Base-by-base conservation (phyloP, 53 echinoderm and acorn worm genomes). In the Henricia sp. region DNA sequence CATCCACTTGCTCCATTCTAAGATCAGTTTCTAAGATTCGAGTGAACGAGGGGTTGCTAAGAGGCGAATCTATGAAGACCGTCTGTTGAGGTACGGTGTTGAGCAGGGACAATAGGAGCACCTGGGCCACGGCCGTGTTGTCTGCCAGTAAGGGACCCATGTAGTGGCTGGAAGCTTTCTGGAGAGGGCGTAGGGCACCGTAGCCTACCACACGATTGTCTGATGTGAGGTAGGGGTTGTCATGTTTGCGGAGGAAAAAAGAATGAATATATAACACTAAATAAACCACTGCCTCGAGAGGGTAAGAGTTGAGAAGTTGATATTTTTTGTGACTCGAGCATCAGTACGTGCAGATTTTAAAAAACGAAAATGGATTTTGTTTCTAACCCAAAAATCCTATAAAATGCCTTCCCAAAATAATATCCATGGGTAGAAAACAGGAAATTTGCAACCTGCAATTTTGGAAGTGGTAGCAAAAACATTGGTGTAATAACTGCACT, bases 111-210 rank as follows among this genome's bases (percentile, higher is more conserved):
- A 99, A 60, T 20, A 95, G 83, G 16, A 95, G 59, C 8, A 91
- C 83, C 71, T 95, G 94, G 17, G 99, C 92, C 4, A 92, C 86
- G 28, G 94, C 91, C 5, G 92, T 84, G 65, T 99, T 95, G 19
- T 88, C 88, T 56, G 90, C 86, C 70, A 93, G 89, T 1, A 99
- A 83, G 6, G 99, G 99, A 2, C 92, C 92, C 39, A 99, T 91
- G 51, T 77, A 71, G 57, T 95, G 88, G 28, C 77, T 80, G 46
- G 82, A 74, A 2, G 88, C 37, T 21, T 66, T 53, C 50, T 86
- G 74, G 25, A 92, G 83, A 17, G 88, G 92, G 2, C 90, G 88
- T 52, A 99, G 43, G 6, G 90, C 91, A 21, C 94, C 99, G 42
- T 95, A 99, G 17, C 99, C 99, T 29, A 99, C 69, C 8, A 92